Evolutionary conservation across 2,888 invertebrate genomes (phyloP), one percentile per base, ranked within the genome.

Genomic region (Marronus borbonicus): DNA sequence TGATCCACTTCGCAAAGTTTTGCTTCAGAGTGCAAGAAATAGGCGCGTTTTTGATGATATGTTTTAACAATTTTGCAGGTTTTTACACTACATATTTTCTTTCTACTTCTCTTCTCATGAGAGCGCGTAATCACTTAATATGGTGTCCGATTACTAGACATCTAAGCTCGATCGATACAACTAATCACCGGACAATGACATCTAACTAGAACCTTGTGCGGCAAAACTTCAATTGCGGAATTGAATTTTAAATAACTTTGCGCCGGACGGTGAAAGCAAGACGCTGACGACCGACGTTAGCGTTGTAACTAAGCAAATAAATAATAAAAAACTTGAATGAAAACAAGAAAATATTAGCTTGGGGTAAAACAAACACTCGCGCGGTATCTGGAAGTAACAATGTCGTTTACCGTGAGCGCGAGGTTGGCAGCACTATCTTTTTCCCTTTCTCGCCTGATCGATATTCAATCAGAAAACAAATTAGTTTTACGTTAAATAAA

Each of bases 381-480:
- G 75, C 72, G 80, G 76, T 78, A 49, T 78, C 78, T 20, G 66
- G 49, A 80, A 76, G 80, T 78, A 81, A 79, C 79, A 81, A 78
- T 74, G 36, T 49, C 72, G 49, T 52, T 17, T 17, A 14, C 17
- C 17, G 52, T 52, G 14, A 17, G 17, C 20, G 20, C 2, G 12
- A 44, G 2, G 44, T 44, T 12, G 44, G 10, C 12, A 8, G 44
- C 44, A 2, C 44, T 44, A 44, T 44, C 44, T 24, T 60, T 31
- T 20, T 44, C 65, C 17, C 39, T 62, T 31, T 66, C 65, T n/a
- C 20, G 44, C 12, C 76, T 80, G 83, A 84, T 85, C 85, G 84
- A 85, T 85, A 85, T 85, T 84, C 84, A 85, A 85, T 85, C 84
- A 85, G 84, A 84, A 85, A 85, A 83, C 84, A 84, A 85, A 85